phyloP scores from a whole-genome alignment of 2,888 invertebrate species.

The Ichneumon xanthorius region DNA sequence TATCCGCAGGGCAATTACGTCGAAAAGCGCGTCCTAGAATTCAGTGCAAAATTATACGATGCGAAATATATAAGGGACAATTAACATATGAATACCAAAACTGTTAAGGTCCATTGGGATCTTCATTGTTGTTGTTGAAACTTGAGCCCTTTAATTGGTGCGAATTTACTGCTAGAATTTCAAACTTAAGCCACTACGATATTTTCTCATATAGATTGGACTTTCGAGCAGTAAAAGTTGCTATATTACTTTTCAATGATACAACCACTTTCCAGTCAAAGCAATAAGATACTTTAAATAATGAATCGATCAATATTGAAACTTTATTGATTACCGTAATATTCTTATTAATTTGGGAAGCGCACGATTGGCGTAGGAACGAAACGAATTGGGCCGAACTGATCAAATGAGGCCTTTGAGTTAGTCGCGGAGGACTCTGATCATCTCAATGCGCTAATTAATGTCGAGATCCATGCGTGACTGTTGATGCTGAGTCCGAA shows the following conservation, averaged over 20 bases:
- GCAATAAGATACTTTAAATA: background rate
- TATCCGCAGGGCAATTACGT: constrained; percentile 47
- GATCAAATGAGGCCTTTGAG: constrained; percentile 50
- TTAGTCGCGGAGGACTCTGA: constrained; percentile 34
- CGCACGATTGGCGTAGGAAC: constrained; percentile 58
- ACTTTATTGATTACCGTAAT: constrained; percentile 39
- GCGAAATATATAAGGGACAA: background rate
- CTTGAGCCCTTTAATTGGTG: background rate
- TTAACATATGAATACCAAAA: background rate
- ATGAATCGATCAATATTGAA: background rate
- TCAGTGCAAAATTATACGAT: background rate
- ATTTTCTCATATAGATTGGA: background rate
- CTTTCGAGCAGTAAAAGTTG: background rate
- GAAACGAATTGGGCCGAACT: constrained; percentile 55
- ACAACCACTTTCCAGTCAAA: background rate
- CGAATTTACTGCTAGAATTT: background rate
- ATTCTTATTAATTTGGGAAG: constrained; percentile 41
- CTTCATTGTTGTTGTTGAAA: background rate
- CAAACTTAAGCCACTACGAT: background rate
- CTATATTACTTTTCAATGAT: background rate
- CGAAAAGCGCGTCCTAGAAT: constrained; percentile 21
- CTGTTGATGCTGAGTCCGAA: constrained; percentile 49
- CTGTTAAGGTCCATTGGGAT: background rate
- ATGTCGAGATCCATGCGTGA: constrained; percentile 62
- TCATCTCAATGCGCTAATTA: constrained; percentile 64